Base-by-base conservation (phyloP, 2,888 invertebrate species). In the Sphinx pinastri region DNA sequence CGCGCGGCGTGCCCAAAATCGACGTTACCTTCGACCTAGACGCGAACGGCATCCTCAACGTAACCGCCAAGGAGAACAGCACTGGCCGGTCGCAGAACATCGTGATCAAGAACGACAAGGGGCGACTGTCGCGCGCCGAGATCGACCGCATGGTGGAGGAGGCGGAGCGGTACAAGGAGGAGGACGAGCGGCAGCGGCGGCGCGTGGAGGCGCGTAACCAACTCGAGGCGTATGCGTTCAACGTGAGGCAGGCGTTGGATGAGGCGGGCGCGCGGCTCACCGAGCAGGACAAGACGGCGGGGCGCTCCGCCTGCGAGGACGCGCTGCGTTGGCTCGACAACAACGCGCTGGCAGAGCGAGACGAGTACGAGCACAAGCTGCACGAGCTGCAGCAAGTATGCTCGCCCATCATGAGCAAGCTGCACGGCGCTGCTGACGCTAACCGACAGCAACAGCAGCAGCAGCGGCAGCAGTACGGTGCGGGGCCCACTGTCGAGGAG, bases 41-140 rank as follows among this genome's bases (percentile, higher is more conserved):
- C 82, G 96, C 96, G 13, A 97, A 97, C 84, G 97, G 97, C 19
- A 97, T 97, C 76, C 89, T 98, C 71, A 98, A 98, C 85, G 98
- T 98, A 0, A 96, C 97, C 0, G 98, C 98, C n/a, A 95, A 96
- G 75, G 96, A 96, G 75, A 95, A 95, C 84, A 94, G 95, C 77
- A 95, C 95, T 0, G 96, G 95, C 31, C 96, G 96, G 76, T 95
- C 95, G 68, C 96, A 96, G 85, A 96, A 96, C 81, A 97, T 98
- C 73, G 96, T 96, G 55, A 98, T 98, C 78, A 97, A 96, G 83
- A 98, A 97, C 88, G 97, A 97, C 89, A 97, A 96, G 81, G 97
- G 97, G 0, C 94, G 97, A 7, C 90, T 98, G 68, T 96, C 97
- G 10, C 97, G 97, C 83, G 96, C 96, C 38, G 97, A 98, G 82